Conservation (phyloP, 2,888 invertebrate species). For the Protonemura montana region DNA sequence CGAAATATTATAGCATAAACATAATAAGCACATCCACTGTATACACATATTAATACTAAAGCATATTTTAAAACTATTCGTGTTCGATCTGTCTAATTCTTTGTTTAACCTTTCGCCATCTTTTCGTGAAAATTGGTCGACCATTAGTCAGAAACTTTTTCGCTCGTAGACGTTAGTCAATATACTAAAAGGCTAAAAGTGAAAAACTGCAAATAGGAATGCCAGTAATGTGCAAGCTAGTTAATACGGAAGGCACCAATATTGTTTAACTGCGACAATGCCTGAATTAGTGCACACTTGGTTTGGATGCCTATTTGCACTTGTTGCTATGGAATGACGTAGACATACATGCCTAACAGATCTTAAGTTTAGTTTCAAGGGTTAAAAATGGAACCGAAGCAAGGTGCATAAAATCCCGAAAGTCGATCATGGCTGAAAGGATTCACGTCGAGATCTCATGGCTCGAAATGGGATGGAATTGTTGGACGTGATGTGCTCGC, state of each 20-base stretch:
- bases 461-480: neutral
- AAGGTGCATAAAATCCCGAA: neutral
- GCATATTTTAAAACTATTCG: neutral
- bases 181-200: neutral
- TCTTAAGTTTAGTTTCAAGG: neutral
- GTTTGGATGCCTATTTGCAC: no score
- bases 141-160: neutral
- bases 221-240: neutral
- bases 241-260: neutral
- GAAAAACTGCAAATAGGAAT: neutral
- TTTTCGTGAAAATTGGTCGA: neutral
- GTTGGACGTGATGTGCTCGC: neutral
- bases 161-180: neutral
- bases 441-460: neutral
- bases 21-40: neutral
- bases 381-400: neutral
- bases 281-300: no score
- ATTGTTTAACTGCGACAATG: neutral
- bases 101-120: neutral
- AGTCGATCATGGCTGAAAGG: neutral
- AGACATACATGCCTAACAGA: neutral
- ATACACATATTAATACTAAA: slow-evolving; percentile 17
- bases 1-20: slow-evolving; percentile 15
- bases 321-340: no score
- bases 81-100: neutral